A percentile compares a stretch with the other conserved stretches of the same genome.
phyloP scores from a whole-genome alignment of 2,113 vertebrate species.

The Gobiocypris rarus region DNA sequence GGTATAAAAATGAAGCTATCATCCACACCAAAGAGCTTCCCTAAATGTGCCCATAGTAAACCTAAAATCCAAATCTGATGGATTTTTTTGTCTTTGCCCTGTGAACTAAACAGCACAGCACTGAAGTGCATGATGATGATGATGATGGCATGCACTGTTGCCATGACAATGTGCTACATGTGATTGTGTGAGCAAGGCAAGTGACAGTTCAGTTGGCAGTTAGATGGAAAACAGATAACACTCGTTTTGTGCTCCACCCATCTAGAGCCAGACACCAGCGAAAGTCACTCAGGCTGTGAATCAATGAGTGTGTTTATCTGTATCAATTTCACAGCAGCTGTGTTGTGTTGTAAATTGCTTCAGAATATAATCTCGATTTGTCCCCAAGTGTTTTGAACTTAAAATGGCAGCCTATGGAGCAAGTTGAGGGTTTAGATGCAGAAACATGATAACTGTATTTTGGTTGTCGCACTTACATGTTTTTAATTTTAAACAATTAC shows the following conservation, averaged over 20 bases:
- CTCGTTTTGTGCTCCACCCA: slow-evolving; percentile 41
- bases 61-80: background rate
- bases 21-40: background rate
- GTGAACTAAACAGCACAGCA: background rate
- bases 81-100: background rate
- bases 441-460: background rate
- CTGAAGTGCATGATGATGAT: slow-evolving; percentile 11
- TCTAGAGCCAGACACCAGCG: slow-evolving; percentile 13
- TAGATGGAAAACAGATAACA: slow-evolving; percentile 39
- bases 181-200: slow-evolving; percentile 22
- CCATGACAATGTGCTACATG: slow-evolving; percentile 58
- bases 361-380: background rate
- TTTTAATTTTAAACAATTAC: no score
- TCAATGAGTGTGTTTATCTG: background rate
- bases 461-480: no score
- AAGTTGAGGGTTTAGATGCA: no score
- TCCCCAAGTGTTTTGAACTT: background rate
- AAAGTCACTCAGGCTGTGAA: slow-evolving; percentile 2
- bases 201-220: slow-evolving; percentile 15
- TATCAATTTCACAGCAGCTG: background rate
- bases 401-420: no score
- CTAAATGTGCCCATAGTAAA: background rate
- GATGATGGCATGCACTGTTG: slow-evolving; percentile 53
- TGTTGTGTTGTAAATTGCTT: background rate
- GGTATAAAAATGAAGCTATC: background rate